Conservation (phyloP, 2,797 vertebrate genomes). For the Anguilla obscura region DNA sequence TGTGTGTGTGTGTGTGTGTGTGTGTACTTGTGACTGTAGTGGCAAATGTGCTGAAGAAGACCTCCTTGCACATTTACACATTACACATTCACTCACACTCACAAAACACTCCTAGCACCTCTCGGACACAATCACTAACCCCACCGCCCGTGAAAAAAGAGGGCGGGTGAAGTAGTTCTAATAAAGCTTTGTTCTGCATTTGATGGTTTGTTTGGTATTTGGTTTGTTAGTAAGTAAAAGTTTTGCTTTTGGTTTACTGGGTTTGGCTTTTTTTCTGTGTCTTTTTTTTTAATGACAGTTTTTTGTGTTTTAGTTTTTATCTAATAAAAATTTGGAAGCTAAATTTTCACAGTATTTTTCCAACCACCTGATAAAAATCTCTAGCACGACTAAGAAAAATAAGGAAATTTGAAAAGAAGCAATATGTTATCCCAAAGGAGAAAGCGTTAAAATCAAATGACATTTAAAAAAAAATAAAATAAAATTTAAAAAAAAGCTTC, state of each 20-base stretch:
- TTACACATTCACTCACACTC: constrained; percentile 31
- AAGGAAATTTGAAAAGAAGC: constrained; percentile 73
- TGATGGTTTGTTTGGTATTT: constrained; percentile 52
- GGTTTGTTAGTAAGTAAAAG: constrained; percentile 43
- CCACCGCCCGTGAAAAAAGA: constrained; percentile 45
- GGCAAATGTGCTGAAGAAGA: constrained; percentile 45
- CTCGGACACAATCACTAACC: constrained; percentile 47
- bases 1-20: constrained; percentile 1
- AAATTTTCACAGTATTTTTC: constrained; percentile 85
- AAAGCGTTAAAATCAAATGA: constrained; percentile 76
- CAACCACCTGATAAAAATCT: constrained; percentile 84
- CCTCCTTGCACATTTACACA: constrained; percentile 41
- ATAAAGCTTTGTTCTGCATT: constrained; percentile 50
- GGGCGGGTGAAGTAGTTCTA: constrained; percentile 36
- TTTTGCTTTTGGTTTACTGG: constrained; percentile 58
- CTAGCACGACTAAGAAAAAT: constrained; percentile 78
- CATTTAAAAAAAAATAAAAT: constrained; percentile 63
- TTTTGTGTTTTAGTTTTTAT: constrained; percentile 58
- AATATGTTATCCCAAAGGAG: constrained; percentile 71
- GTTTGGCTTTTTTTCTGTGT: constrained; percentile 65
- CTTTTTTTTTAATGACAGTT: constrained; percentile 64
- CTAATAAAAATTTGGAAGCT: constrained; percentile 81
- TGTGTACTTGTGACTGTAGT: constrained; percentile 14
- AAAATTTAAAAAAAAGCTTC: constrained; percentile 61
- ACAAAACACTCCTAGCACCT: constrained; percentile 37